Conservation (phyloP, 2,888 invertebrate species). For the Bhutanitis thaidina region DNA sequence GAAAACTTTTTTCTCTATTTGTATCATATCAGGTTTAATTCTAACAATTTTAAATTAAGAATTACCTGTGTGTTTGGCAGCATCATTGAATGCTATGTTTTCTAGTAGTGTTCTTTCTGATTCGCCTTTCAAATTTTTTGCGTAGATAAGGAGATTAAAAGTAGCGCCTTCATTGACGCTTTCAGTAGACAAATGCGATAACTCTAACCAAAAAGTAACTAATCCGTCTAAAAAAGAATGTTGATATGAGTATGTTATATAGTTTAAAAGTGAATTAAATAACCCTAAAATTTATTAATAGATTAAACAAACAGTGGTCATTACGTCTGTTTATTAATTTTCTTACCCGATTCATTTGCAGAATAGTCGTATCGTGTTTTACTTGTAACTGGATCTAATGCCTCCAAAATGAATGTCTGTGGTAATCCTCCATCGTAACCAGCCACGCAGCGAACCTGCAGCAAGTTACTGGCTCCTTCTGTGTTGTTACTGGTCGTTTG, state of each 20-base stretch:
- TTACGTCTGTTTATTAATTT: background rate
- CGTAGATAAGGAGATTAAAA: slow-evolving; percentile 88
- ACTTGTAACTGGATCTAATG: slow-evolving; percentile 87
- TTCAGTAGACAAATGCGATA: slow-evolving; percentile 80
- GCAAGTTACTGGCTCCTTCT: slow-evolving; percentile 60
- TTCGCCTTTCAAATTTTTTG: slow-evolving; percentile 91
- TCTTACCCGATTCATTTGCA: slow-evolving; percentile 72
- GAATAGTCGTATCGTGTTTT: slow-evolving; percentile 85
- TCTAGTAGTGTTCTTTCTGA: slow-evolving; percentile 90
- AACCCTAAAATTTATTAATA: no score
- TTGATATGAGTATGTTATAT: no score
- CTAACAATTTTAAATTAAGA: no score
- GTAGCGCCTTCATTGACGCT: slow-evolving; percentile 74
- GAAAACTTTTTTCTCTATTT: no score
- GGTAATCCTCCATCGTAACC: slow-evolving; percentile 95
- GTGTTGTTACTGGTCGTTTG: slow-evolving; percentile 80
- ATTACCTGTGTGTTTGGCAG: slow-evolving; percentile 90
- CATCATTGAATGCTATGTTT: slow-evolving; percentile 92
- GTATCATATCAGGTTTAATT: no score
- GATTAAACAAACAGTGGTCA: no score
- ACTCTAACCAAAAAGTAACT: slow-evolving; percentile 73
- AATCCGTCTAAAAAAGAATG: slow-evolving; percentile 52
- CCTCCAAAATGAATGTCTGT: slow-evolving; percentile 91
- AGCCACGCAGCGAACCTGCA: slow-evolving; percentile 91
- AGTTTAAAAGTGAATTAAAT: no score